Evolutionary conservation across 2,113 vertebrate species (phyloP), one percentile per base, ranked within the genome.

Genomic region (Phyllostomus hastatus): DNA sequence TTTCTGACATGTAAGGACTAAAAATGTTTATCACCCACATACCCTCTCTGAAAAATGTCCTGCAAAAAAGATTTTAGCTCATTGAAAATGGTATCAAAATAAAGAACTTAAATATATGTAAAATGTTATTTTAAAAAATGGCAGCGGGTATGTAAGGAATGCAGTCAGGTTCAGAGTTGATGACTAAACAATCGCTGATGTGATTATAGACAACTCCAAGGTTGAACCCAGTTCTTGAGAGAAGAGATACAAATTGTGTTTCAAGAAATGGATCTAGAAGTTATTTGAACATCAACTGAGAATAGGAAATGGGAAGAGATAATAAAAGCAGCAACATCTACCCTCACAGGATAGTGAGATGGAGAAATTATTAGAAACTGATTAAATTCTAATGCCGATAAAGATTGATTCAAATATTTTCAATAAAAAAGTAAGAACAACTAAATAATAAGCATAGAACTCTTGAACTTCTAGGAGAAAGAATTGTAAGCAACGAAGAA

Each of bases 251-350:
- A 81, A 94, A 80, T 66, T 57, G 6, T 38, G 31, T 84, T 92
- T 92, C 54, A 87, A 87, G 76, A 94, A 86, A 35, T 75, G 48
- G 92, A 90, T 70, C 43, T 76, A 48, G 93, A 83, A 93, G 38
- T 91, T 84, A 83, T 41, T 95, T 94, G 80, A 85, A 72, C 12
- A 61, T 52, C 16, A 80, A 57, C 66, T 81, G 81, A 92, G 43
- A 91, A 80, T 26, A 64, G 20, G 43, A 84, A 41, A 48, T 59
- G 38, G 24, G 43, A 96, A 43, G 33, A 80, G 28, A 70, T 17
- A 76, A 89, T 76, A 83, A 93, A 93, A 91, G 61, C 67, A 94
- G 57, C 87, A 94, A 31, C 43, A 85, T 38, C 59, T 78, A 15
- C 46, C 85, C 78, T 87, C 59, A 41, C 19, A n/a, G 61, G 26